Evolutionary conservation across 1,140 invertebrate species (phyloP).

Genomic region (Cecropterus lyciades): DNA sequence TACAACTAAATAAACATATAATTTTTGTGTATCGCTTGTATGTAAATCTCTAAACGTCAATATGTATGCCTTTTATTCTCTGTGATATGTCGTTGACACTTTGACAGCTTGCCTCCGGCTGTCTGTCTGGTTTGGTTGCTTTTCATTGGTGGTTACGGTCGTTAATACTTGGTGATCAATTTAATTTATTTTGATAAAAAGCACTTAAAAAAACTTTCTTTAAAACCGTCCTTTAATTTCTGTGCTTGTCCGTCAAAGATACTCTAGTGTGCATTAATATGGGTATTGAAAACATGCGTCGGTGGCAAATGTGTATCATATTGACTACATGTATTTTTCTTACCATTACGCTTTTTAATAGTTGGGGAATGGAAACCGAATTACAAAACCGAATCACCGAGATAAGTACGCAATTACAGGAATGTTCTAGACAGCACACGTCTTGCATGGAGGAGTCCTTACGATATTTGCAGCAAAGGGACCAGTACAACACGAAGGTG

Average conservation of each 20-base stretch:
- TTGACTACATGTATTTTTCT: slow-evolving; percentile 74
- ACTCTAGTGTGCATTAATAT: slow-evolving; percentile 55
- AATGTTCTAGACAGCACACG: slow-evolving; percentile 73
- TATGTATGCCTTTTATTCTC: no score
- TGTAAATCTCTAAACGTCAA: no score
- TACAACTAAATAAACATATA: no score
- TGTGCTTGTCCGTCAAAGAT: neutral
- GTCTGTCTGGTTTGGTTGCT: neutral
- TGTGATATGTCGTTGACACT: slow-evolving; percentile 39
- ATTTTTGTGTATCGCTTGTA: no score
- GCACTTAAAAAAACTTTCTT: neutral
- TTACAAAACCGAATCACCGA: slow-evolving; percentile 67
- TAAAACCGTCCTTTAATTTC: neutral
- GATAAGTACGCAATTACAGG: slow-evolving; percentile 69
- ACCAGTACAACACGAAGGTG: slow-evolving; percentile 62
- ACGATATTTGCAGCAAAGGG: slow-evolving; percentile 65
- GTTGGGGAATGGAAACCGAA: slow-evolving; percentile 72
- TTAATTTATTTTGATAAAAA: slow-evolving; percentile 11
- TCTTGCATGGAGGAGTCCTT: slow-evolving; percentile 71
- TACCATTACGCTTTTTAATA: slow-evolving; percentile 77
- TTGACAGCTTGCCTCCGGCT: slow-evolving; percentile 11
- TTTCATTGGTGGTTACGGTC: neutral
- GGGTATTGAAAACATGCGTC: slow-evolving; percentile 82
- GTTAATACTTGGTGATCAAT: neutral
- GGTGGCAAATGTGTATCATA: slow-evolving; percentile 77